Base-by-base conservation (phyloP, 2,888 invertebrate species). In the Rhagonycha fulva region DNA sequence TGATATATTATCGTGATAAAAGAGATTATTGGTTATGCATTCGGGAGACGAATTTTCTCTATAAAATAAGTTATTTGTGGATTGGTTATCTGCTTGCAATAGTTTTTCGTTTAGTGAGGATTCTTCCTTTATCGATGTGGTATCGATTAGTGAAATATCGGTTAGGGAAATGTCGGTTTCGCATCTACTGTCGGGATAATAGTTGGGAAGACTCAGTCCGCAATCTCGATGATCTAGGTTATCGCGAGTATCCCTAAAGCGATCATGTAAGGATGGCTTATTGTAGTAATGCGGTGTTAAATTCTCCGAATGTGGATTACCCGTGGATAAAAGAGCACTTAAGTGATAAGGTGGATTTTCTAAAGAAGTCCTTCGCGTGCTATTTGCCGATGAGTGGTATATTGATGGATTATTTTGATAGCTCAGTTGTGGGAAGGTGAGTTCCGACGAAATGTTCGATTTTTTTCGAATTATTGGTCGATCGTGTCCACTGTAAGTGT, bases 211-310 rank as follows among this genome's bases (percentile, higher is more conserved):
- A 75, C 85, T 87, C 30, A 88, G 81, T 14, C 84, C 85, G 86
- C 84, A 89, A 89, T 80, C 89, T 81, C 19, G 14, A 88, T 84
- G 89, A 12, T 76, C 69, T 23, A 83, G 67, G 71, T 86, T 83
- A 72, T 86, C 85, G 71, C 84, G 83, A 9, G 85, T 85, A 14
- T 82, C 81, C 28, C 79, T 81, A 68, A 75, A 84, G 24, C 76
- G 68, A 66, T 81, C 82, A 70, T 84, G 90, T 76, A 89, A 89
- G 74, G 90, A 90, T 83, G 90, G 89, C 84, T 90, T 91, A 81
- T 90, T 88, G 62, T 90, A 89, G 87, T 89, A 91, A 83, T 90
- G 90, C 2, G 90, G 90, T 85, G 91, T 90, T 81, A 91, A 86
- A 84, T 90, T 91, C 82, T 91, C 91, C 76, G 90, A 89, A 86